Conservation (phyloP, 1,140 invertebrate species). For the Apis laboriosa region DNA sequence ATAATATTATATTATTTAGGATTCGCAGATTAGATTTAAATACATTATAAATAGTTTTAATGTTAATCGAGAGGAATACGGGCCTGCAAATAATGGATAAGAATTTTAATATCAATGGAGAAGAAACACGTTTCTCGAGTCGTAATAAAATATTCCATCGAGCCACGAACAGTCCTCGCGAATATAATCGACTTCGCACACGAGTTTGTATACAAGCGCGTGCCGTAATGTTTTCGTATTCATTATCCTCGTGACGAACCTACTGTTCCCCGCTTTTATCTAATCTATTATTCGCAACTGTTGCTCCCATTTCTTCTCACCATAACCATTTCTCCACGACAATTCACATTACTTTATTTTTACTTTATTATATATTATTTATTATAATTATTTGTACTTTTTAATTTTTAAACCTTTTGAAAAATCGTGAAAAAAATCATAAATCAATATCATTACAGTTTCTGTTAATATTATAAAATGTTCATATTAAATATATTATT, state of each 20-base stretch:
- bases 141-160: slow-evolving; percentile 6
- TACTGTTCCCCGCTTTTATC: background rate
- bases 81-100: background rate
- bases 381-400: slow-evolving; percentile 38
- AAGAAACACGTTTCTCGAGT: slow-evolving; percentile 18
- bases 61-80: slow-evolving; percentile 25
- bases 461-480: background rate
- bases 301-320: background rate
- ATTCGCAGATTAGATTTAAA: no score
- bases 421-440: background rate
- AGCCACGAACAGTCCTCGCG: background rate
- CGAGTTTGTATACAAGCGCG: background rate
- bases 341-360: no score
- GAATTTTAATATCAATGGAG: no score
- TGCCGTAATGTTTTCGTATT: background rate
- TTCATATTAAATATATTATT: background rate
- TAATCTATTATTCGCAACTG: background rate
- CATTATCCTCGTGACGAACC: background rate
- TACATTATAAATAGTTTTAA: background rate
- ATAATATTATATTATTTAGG: no score
- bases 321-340: no score
- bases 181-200: slow-evolving; percentile 2
- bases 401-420: slow-evolving; percentile 14
- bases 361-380: background rate
- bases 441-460: background rate